phyloP scores from a whole-genome alignment of 1,140 invertebrate genomes.

The Drosophila bocki region DNA sequence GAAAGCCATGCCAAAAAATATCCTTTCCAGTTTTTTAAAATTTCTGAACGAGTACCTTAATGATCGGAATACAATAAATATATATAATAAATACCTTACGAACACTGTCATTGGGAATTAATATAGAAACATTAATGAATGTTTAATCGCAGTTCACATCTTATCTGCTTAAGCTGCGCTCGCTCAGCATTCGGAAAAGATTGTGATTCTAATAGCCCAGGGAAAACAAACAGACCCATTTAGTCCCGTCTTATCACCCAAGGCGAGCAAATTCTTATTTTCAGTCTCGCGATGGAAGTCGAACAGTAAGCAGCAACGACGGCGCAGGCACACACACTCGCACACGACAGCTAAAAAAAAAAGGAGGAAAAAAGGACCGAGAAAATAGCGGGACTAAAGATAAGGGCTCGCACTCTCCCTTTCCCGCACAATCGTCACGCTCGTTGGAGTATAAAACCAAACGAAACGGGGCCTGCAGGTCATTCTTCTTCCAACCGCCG shows the following conservation, averaged over 20 bases:
- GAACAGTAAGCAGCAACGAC: not conserved
- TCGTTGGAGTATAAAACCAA: not conserved
- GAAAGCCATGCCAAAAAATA: not conserved
- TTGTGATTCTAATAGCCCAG: not conserved
- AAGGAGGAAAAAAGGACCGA: not conserved
- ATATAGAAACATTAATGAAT: not conserved
- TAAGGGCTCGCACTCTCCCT: not conserved
- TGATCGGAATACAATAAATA: not conserved
- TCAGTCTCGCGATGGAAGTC: not conserved
- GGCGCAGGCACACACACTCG: not conserved
- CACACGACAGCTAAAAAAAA: not conserved
- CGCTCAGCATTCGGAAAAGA: not conserved
- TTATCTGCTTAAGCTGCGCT: conserved; percentile 3
- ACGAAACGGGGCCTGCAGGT: not conserved
- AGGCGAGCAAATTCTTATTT: not conserved
- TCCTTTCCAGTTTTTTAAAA: not conserved
- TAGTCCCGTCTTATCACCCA: conserved; percentile 5
- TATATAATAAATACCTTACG: not conserved
- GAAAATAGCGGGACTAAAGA: not conserved
- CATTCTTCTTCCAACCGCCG: not conserved
- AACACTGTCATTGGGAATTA: no score
- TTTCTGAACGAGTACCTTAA: not conserved
- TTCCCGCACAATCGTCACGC: not conserved
- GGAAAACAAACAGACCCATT: conserved; percentile 2
- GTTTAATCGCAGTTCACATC: conserved; percentile 2